These are phyloP conservation scores for Excalfactoria chinensis DNA, from an alignment of 2,113 vertebrate genomes.

Conservation along the genomic window DNA sequence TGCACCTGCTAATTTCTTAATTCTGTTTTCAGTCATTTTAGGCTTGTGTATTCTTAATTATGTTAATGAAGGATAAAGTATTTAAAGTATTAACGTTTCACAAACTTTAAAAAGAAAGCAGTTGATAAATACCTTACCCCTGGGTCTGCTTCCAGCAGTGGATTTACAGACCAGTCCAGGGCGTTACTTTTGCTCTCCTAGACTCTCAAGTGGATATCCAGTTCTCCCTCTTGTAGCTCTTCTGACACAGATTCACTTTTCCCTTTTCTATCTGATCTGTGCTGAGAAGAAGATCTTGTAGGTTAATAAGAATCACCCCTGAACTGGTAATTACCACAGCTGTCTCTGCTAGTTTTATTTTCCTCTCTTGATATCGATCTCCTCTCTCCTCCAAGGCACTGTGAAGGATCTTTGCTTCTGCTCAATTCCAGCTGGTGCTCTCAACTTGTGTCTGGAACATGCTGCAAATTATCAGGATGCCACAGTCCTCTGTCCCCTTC, in stretches of 20 bases:
- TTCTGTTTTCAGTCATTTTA: conserved; percentile 74
- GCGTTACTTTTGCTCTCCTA: not conserved
- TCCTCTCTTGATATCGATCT: not conserved
- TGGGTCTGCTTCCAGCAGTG: not conserved
- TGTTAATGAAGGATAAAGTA: conserved; percentile 59
- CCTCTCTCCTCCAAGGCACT: not conserved
- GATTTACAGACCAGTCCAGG: not conserved
- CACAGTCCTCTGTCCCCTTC: not conserved
- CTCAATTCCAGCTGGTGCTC: not conserved
- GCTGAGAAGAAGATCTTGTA: not conserved
- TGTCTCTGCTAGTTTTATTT: not conserved
- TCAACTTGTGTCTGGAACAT: not conserved
- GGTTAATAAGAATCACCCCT: not conserved
- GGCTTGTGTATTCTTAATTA: conserved; percentile 69
- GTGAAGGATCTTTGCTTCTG: not conserved
- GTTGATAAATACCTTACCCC: not conserved
- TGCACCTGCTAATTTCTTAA: conserved; percentile 74
- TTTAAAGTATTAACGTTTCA: conserved; percentile 65
- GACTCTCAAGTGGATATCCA: not conserved
- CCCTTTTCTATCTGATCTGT: not conserved
- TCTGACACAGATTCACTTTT: not conserved
- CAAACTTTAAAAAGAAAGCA: conserved; percentile 18
- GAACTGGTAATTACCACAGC: not conserved
- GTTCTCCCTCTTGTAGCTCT: not conserved
- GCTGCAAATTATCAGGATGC: not conserved